Evolutionary conservation across 2,888 invertebrate genomes (phyloP).

Genomic region (Catocala nupta): DNA sequence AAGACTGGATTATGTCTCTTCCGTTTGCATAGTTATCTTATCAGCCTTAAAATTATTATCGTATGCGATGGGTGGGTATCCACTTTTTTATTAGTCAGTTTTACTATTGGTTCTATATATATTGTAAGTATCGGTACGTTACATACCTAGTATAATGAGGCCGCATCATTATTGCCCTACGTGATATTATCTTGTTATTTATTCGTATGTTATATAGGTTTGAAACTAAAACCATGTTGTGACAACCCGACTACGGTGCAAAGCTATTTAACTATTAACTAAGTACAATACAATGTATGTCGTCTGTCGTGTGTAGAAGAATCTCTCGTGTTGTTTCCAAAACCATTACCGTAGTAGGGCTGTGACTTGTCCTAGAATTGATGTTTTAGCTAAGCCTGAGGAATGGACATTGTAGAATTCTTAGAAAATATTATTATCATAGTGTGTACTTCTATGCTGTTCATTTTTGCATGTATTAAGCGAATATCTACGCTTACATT

Average conservation of each 20-base stretch:
- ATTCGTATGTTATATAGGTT: slow-evolving; percentile 38
- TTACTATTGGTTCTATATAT: slow-evolving; percentile 7
- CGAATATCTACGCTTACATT: slow-evolving; percentile 11
- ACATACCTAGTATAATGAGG: slow-evolving; percentile 26
- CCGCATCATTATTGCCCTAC: slow-evolving; percentile 29
- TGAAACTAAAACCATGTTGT: slow-evolving; percentile 4
- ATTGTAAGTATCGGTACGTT: background rate
- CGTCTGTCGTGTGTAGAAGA: background rate
- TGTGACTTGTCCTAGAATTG: slow-evolving; percentile 26
- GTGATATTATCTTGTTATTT: slow-evolving; percentile 47
- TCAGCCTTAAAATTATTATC: background rate
- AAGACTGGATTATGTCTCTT: background rate
- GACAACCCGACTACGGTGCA: slow-evolving; percentile 16
- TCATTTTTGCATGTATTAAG: slow-evolving; percentile 17
- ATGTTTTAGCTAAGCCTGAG: slow-evolving; percentile 22
- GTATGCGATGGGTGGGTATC: background rate
- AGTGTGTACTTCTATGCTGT: slow-evolving; percentile 23
- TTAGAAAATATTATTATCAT: slow-evolving; percentile 23
- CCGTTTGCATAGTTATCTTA: background rate
- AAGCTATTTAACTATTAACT: too few species aligned
- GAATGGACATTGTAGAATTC: slow-evolving; percentile 22
- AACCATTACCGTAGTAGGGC: slow-evolving; percentile 24
- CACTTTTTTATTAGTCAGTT: background rate
- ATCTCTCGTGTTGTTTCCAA: slow-evolving; percentile 6
- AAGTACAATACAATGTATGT: too few species aligned